phyloP scores from a whole-genome alignment of 2,113 vertebrate genomes.

The Podocnemis expansa region DNA sequence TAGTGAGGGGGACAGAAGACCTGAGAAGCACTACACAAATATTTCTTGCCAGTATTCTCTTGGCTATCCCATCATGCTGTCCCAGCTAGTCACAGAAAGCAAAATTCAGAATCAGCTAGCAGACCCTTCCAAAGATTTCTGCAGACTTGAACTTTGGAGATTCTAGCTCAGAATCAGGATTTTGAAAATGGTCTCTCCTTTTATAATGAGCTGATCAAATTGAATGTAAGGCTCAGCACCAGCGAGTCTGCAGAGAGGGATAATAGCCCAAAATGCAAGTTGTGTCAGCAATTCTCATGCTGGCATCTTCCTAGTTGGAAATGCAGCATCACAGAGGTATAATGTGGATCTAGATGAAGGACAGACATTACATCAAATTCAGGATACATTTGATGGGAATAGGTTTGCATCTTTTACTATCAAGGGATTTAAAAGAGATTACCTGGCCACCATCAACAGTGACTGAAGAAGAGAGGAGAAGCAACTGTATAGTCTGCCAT shows the following conservation, averaged over 20 bases:
- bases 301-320: background rate
- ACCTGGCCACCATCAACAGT: background rate
- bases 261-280: background rate
- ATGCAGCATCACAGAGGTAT: background rate
- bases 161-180: background rate
- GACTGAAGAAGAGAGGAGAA: background rate
- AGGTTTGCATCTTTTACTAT: background rate
- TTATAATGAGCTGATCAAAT: background rate
- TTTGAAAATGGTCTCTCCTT: background rate
- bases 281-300: background rate
- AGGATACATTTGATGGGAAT: background rate
- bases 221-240: background rate
- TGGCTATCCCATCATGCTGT: background rate
- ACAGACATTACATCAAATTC: background rate
- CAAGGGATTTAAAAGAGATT: background rate
- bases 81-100: background rate
- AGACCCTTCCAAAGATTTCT: background rate
- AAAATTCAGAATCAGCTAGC: background rate
- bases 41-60: background rate
- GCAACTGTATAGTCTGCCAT: background rate
- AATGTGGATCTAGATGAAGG: background rate
- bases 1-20: background rate
- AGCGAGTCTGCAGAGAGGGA: background rate
- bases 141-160: background rate
- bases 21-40: background rate